Percentiles rank a stretch among this genome's conserved stretches.
These are phyloP conservation scores for Baccha elongata DNA, from an alignment of 2,888 invertebrate genomes.

Conservation along the genomic window DNA sequence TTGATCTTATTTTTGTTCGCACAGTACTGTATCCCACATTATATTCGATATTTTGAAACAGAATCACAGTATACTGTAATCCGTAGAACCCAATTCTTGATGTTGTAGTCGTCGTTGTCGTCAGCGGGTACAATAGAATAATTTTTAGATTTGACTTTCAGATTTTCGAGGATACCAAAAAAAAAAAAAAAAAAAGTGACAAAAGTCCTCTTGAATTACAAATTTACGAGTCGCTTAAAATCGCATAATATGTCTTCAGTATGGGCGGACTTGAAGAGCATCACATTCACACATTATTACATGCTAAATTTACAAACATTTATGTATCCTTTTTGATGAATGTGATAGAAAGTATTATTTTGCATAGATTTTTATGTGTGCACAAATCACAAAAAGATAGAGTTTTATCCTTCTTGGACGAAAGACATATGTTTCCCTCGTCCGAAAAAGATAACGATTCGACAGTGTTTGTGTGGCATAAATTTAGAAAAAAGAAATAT, in stretches of 20 bases:
- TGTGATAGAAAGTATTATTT: slow-evolving; percentile 1
- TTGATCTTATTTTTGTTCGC: too few species aligned
- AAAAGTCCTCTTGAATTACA: slow-evolving; percentile 67
- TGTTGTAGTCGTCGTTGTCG: neutral
- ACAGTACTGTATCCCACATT: neutral
- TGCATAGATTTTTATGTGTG: slow-evolving; percentile 23
- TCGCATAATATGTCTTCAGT: slow-evolving; percentile 14
- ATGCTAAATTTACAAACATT: slow-evolving; percentile 54
- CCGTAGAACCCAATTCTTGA: neutral
- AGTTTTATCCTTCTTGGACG: slow-evolving; percentile 11
- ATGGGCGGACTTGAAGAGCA: neutral
- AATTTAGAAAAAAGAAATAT: slow-evolving; percentile 22
- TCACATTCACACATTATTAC: slow-evolving; percentile 18
- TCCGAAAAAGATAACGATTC: slow-evolving; percentile 15
- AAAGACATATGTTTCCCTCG: slow-evolving; percentile 17
- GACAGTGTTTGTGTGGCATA: slow-evolving; percentile 48
- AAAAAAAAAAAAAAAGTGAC: slow-evolving; percentile 55
- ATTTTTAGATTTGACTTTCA: slow-evolving; percentile 59
- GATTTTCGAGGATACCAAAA: slow-evolving; percentile 43
- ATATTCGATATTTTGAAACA: neutral
- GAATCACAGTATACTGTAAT: neutral
- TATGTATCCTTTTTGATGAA: slow-evolving; percentile 19
- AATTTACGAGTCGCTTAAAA: slow-evolving; percentile 58
- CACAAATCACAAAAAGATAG: slow-evolving; percentile 64
- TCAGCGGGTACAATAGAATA: slow-evolving; percentile 33